These are phyloP conservation scores for Epinephelus fuscoguttatus DNA, from an alignment of 2,113 vertebrate genomes.

Conservation along the genomic window DNA sequence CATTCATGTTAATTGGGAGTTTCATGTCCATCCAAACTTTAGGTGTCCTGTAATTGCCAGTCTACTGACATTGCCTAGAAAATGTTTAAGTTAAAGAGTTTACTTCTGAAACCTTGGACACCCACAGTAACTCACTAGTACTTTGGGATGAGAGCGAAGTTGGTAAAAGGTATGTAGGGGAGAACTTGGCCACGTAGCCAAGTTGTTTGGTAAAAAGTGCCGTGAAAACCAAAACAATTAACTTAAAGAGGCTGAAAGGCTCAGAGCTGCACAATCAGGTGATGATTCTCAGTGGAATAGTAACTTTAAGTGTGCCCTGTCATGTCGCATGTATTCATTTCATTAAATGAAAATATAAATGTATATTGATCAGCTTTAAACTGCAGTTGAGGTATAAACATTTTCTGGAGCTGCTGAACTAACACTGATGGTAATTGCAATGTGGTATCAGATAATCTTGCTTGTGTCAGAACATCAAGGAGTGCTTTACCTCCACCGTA, in stretches of 20 bases:
- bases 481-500: neutral
- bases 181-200: too few relatives aligned
- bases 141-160: neutral
- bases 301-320: neutral
- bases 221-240: neutral
- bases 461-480: neutral
- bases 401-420: neutral
- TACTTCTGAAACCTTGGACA: neutral
- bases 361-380: neutral
- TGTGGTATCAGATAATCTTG: conserved; percentile 12
- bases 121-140: too few relatives aligned
- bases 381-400: neutral
- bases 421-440: neutral
- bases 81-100: neutral
- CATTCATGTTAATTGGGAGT: neutral
- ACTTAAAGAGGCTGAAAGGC: neutral
- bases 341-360: neutral
- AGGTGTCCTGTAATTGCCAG: neutral
- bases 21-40: neutral
- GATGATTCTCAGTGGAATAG: neutral
- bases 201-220: neutral
- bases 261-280: neutral
- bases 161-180: too few relatives aligned
- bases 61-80: too few relatives aligned
- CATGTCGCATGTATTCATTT: neutral